These are phyloP conservation scores for Buphagus erythrorhynchus DNA, from an alignment of 2,797 vertebrate species.

Conservation along the genomic window DNA sequence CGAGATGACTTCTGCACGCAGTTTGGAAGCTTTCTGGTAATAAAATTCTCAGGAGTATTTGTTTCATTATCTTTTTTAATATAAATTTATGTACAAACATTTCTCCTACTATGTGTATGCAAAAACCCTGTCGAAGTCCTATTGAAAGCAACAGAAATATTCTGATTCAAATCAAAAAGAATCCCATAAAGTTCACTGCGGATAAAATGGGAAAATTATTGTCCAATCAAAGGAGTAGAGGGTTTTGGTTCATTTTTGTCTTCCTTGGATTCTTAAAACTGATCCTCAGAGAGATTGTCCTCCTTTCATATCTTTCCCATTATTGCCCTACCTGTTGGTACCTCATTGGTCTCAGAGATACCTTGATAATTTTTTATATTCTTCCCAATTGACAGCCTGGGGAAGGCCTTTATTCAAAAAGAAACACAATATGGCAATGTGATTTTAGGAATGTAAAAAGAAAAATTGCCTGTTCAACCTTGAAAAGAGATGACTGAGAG, in stretches of 20 bases:
- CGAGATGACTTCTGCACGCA: neutral
- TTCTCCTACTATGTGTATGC: neutral
- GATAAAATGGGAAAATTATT: neutral
- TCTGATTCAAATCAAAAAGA: neutral
- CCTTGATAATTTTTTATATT: neutral
- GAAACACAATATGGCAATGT: neutral
- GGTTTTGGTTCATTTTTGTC: neutral
- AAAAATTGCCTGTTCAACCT: neutral
- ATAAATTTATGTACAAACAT: neutral
- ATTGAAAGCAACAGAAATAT: neutral
- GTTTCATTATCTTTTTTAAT: neutral
- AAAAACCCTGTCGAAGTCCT: neutral
- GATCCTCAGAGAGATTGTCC: neutral
- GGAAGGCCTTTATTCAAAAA: neutral
- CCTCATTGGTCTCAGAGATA: neutral
- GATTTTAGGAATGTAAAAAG: neutral
- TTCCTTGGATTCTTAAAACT: neutral
- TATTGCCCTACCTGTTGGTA: neutral
- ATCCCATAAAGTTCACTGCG: neutral
- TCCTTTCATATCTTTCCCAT: neutral
- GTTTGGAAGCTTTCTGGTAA: neutral
- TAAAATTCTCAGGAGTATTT: neutral
- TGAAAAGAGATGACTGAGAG: accelerated
- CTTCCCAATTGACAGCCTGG: neutral
- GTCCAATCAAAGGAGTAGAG: neutral